Base-by-base conservation (phyloP, 1,140 invertebrate species). In the Pachypeltis micranthus region DNA sequence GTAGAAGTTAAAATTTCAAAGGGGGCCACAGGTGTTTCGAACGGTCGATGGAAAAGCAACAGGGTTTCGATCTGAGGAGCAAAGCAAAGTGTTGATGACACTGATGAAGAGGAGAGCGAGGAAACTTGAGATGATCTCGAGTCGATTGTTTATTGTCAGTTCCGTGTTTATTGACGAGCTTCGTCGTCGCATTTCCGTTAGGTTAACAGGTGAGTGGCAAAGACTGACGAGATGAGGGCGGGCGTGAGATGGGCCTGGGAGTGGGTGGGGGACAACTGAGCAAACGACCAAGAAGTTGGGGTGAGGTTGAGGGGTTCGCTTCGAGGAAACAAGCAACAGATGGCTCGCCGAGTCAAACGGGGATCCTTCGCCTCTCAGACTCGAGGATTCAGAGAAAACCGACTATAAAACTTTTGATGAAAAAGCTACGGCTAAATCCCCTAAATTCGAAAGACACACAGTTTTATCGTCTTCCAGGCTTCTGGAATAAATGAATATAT, bases 251-350 rank as follows among this genome's bases (percentile, higher is more conserved):
- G 21, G 47, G 47, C 47, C n/a, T n/a, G n/a, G n/a, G n/a, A n/a
- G n/a, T n/a, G n/a, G n/a, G n/a, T n/a, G n/a, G n/a, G n/a, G n/a
- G n/a, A n/a, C n/a, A n/a, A n/a, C n/a, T n/a, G n/a, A n/a, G n/a
- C n/a, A n/a, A n/a, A n/a, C n/a, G n/a, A n/a, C n/a, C n/a, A n/a
- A n/a, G n/a, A n/a, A n/a, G n/a, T n/a, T n/a, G 47, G 47, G 4
- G 47, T 3, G 47, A 21, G 19, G 47, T 21, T 21, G 47, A 16
- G 4, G 47, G 23, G 47, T 51, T 51, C 23, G 47, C 47, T 51
- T 51, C 47, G 47, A 51, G 47, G 47, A 51, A 51, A 51, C 47
- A 51, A 51, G 47, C 47, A 51, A 51, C 47, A 51, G 47, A 51
- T 51, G 47, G 47, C 47, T 51, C 47, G 12, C 47, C 12, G 23